Percentiles rank a stretch among this genome's conserved stretches.
These are phyloP conservation scores for Thecocarcelia acutangulata DNA, from an alignment of 2,888 invertebrate species.

Conservation along the genomic window DNA sequence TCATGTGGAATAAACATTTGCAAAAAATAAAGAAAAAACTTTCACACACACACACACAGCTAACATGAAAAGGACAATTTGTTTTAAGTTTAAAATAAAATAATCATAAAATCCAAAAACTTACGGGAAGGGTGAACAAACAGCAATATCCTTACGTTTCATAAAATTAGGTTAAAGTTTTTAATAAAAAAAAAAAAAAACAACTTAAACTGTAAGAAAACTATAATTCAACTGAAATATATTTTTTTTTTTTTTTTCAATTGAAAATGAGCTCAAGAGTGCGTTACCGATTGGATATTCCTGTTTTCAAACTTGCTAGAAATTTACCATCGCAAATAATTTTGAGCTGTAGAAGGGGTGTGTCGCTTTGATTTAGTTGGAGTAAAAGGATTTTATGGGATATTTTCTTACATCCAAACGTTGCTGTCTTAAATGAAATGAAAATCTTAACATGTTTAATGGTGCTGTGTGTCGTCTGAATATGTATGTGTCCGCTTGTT, in stretches of 20 bases:
- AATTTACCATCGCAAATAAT: constrained; percentile 16
- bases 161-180: constrained; percentile 66
- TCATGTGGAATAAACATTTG: constrained; percentile 43
- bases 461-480: neutral
- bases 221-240: constrained; percentile 52
- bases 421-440: constrained; percentile 58
- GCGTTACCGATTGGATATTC: neutral
- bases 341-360: constrained; percentile 24
- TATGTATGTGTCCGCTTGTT: neutral
- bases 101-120: constrained; percentile 35
- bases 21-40: constrained; percentile 19
- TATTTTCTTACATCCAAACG: constrained; percentile 23
- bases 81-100: constrained; percentile 49
- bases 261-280: constrained; percentile 13
- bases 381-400: constrained; percentile 58
- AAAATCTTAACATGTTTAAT: constrained; percentile 54
- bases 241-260: constrained; percentile 3
- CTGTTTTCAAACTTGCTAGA: neutral
- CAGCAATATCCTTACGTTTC: constrained; percentile 53
- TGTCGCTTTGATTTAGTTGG: constrained; percentile 20
- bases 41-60: constrained; percentile 5
- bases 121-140: neutral
- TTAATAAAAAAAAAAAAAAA: constrained; percentile 49
- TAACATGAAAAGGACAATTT: constrained; percentile 33
- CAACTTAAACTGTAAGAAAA: constrained; percentile 16